A percentile compares a stretch with the other conserved stretches of the same genome.
Evolutionary conservation across 2,113 vertebrate species (phyloP).

Genomic region (Colius striatus): DNA sequence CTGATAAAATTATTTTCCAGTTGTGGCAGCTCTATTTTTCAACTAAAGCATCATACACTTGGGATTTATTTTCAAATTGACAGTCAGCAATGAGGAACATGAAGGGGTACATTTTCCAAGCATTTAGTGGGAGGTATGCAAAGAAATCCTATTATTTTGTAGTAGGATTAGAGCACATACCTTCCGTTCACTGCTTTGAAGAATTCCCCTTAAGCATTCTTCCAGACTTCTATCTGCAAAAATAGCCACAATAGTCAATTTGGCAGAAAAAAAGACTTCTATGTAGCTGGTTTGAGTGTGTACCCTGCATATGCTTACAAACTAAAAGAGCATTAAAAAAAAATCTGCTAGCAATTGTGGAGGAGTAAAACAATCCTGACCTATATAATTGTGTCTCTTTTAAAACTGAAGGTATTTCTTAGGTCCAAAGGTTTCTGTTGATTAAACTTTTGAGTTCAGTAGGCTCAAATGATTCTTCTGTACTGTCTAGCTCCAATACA

Average conservation of each 20-base stretch:
- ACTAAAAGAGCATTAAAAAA: not conserved
- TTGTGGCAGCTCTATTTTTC: not conserved
- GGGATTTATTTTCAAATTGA: slow-evolving; percentile 50
- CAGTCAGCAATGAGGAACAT: slow-evolving; percentile 26
- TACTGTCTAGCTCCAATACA: not conserved
- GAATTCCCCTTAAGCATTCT: slow-evolving; percentile 18
- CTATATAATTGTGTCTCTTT: not conserved
- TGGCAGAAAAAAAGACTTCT: not conserved
- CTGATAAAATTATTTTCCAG: slow-evolving; percentile 63
- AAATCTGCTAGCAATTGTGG: not conserved
- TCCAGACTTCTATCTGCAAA: slow-evolving; percentile 5
- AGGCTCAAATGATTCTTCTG: not conserved
- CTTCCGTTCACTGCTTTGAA: slow-evolving; percentile 38
- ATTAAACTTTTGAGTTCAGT: not conserved
- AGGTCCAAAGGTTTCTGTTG: not conserved
- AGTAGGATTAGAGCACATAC: slow-evolving; percentile 40
- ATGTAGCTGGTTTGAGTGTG: not conserved
- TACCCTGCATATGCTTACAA: not conserved
- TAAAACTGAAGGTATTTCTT: not conserved
- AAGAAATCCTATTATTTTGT: slow-evolving; percentile 57
- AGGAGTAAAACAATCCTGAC: not conserved
- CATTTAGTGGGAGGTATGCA: slow-evolving; percentile 43
- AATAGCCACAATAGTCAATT: slow-evolving; percentile 2
- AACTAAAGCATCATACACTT: not conserved
- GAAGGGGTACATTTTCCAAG: slow-evolving; percentile 23